A percentile compares a stretch with the other conserved stretches of the same genome.
phyloP scores from a whole-genome alignment of 2,113 vertebrate species.

The Nothobranchius kuhntae region DNA sequence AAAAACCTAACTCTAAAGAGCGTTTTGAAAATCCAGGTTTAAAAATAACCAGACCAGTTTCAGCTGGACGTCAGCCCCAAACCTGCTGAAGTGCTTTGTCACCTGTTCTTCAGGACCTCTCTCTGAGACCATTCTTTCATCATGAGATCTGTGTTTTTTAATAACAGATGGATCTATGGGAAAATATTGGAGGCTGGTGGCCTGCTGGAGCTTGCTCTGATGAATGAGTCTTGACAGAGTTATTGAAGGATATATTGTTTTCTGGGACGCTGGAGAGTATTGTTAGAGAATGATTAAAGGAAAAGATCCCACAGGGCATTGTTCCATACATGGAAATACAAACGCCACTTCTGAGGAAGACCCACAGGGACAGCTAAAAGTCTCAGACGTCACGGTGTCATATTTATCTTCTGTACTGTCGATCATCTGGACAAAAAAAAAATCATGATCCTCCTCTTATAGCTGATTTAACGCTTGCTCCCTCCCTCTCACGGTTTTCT shows the following conservation, averaged over 20 bases:
- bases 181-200: slow-evolving; percentile 31
- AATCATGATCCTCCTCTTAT: background rate
- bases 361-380: background rate
- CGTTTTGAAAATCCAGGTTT: too few species aligned
- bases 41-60: too few species aligned
- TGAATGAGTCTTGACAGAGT: slow-evolving; percentile 55
- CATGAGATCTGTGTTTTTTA: background rate
- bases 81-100: slow-evolving; percentile 1
- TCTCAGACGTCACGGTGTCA: background rate
- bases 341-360: slow-evolving; percentile 11
- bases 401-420: background rate
- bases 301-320: slow-evolving; percentile 34
- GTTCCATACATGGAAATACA: slow-evolving; percentile 6
- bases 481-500: too few species aligned
- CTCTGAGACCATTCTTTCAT: slow-evolving; percentile 23
- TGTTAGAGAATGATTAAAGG: slow-evolving; percentile 43
- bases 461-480: too few species aligned
- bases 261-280: slow-evolving; percentile 30
- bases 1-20: too few species aligned
- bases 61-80: slow-evolving; percentile 24
- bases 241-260: slow-evolving; percentile 69
- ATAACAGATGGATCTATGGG: slow-evolving; percentile 56
- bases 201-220: slow-evolving; percentile 33
- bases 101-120: slow-evolving; percentile 13
- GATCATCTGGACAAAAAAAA: background rate